A percentile compares a stretch with the other conserved stretches of the same genome.
Evolutionary conservation across 2,888 invertebrate species (phyloP).

Genomic region (Scaptomyza parva): DNA sequence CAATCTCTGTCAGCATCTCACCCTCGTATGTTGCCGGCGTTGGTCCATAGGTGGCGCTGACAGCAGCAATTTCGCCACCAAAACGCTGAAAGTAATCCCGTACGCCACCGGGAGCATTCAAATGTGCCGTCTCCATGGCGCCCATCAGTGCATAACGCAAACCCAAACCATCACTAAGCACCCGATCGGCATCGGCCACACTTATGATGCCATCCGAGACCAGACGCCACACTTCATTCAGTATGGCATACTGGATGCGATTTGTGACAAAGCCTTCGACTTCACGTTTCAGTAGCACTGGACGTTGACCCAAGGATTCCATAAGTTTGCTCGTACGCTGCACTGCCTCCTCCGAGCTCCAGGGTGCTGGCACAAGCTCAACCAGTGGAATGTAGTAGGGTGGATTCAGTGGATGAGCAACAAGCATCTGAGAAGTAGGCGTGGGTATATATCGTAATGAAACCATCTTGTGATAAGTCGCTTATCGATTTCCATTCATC

Average conservation of each 20-base stretch:
- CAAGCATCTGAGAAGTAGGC: slow-evolving; percentile 86
- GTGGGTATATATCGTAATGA: too few species aligned
- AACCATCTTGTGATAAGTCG: too few species aligned
- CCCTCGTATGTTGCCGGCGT: slow-evolving; percentile 90
- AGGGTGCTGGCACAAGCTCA: slow-evolving; percentile 97
- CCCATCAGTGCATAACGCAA: slow-evolving; percentile 98
- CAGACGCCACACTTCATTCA: slow-evolving; percentile 96
- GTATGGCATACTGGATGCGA: slow-evolving; percentile 96
- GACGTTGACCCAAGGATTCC: slow-evolving; percentile 95
- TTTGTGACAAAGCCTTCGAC: slow-evolving; percentile 97
- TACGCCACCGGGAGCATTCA: slow-evolving; percentile 96
- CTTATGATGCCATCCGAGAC: slow-evolving; percentile 92
- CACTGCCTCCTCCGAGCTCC: slow-evolving; percentile 92
- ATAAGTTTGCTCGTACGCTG: slow-evolving; percentile 90
- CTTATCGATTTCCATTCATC: too few species aligned
- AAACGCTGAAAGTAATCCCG: slow-evolving; percentile 87
- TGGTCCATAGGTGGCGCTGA: slow-evolving; percentile 90
- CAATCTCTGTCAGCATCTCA: slow-evolving; percentile 89
- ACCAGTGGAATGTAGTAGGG: slow-evolving; percentile 98
- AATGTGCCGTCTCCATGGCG: slow-evolving; percentile 95
- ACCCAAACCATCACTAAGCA: slow-evolving; percentile 97
- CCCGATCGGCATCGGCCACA: slow-evolving; percentile 95
- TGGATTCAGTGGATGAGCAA: slow-evolving; percentile 98
- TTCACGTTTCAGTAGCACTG: slow-evolving; percentile 93
- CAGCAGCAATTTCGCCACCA: slow-evolving; percentile 86